phyloP scores from a whole-genome alignment of 2,888 invertebrate species.

The Reticulitermes lucifugus region DNA sequence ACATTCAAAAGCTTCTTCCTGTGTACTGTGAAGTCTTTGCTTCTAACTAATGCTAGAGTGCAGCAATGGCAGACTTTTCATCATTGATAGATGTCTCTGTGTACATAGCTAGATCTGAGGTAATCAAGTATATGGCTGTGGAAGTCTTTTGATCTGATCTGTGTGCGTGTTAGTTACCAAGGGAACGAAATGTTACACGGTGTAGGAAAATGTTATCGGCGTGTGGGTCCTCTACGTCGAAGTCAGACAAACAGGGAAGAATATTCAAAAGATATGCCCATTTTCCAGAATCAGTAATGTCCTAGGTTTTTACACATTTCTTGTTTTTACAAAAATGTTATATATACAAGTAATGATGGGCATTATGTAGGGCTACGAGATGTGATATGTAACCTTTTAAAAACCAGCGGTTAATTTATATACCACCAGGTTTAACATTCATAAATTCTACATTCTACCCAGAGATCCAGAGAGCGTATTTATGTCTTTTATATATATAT shows the following conservation, averaged over 20 bases:
- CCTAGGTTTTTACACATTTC: too few relatives aligned
- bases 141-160: slow-evolving; percentile 36
- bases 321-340: too few relatives aligned
- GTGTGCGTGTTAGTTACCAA: not conserved
- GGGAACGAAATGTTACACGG: not conserved
- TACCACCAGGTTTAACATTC: too few relatives aligned
- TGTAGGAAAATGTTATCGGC: not conserved
- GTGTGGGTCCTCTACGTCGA: not conserved
- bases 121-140: slow-evolving; percentile 35
- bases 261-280: not conserved
- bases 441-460: too few relatives aligned
- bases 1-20: slow-evolving; percentile 15
- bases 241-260: not conserved
- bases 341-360: too few relatives aligned
- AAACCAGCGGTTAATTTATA: too few relatives aligned
- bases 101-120: slow-evolving; percentile 5
- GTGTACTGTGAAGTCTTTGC: not conserved
- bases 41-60: not conserved
- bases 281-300: not conserved
- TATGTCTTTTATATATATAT: too few relatives aligned
- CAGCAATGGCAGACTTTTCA: slow-evolving; percentile 20
- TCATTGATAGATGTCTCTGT: slow-evolving; percentile 37
- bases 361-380: too few relatives aligned
- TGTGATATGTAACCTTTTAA: too few relatives aligned
- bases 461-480: too few relatives aligned